Percentiles rank a stretch among this genome's conserved stretches.
phyloP scores from a whole-genome alignment of 30 jellyfish, hydroid and myxozoan genomes.

The Sanderia malayensis region DNA sequence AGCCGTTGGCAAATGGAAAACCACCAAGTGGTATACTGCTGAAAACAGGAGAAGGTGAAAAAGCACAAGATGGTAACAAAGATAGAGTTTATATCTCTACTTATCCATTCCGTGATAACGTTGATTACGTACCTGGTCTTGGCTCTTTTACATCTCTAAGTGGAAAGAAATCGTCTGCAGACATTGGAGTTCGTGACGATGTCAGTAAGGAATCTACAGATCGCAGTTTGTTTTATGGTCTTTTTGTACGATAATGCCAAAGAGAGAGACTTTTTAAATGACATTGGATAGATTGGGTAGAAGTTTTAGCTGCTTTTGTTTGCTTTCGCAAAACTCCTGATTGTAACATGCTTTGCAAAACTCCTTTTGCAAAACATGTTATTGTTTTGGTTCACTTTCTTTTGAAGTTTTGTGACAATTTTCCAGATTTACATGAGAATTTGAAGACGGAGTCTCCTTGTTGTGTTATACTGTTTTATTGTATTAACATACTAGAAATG shows the following conservation, averaged over 20 bases:
- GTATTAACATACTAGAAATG: no score
- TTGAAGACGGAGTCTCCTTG: no score
- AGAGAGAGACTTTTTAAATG: no score
- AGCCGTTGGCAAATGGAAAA: slow-evolving; percentile 53
- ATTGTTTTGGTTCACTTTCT: no score
- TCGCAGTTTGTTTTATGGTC: slow-evolving; percentile 36
- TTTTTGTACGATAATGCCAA: slow-evolving; percentile 40
- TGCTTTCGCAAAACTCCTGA: no score
- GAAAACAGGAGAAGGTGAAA: slow-evolving; percentile 66
- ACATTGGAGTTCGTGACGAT: slow-evolving; percentile 40
- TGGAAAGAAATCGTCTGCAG: slow-evolving; percentile 12
- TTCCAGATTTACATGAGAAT: no score
- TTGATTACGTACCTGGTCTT: slow-evolving; percentile 56
- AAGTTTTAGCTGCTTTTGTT: no score
- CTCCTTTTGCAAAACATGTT: no score
- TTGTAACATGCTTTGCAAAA: no score
- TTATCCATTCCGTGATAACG: slow-evolving; percentile 46
- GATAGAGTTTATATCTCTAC: slow-evolving; percentile 69
- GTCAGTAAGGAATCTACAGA: slow-evolving; percentile 38
- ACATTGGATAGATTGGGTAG: no score
- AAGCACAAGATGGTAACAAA: slow-evolving; percentile 64
- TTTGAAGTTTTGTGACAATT: no score
- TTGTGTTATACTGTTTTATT: no score
- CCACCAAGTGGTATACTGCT: slow-evolving; percentile 25
- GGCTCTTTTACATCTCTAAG: slow-evolving; percentile 55